These are phyloP conservation scores for Sebastes paucispinis DNA, from an alignment of 2,797 vertebrate species.

Conservation along the genomic window DNA sequence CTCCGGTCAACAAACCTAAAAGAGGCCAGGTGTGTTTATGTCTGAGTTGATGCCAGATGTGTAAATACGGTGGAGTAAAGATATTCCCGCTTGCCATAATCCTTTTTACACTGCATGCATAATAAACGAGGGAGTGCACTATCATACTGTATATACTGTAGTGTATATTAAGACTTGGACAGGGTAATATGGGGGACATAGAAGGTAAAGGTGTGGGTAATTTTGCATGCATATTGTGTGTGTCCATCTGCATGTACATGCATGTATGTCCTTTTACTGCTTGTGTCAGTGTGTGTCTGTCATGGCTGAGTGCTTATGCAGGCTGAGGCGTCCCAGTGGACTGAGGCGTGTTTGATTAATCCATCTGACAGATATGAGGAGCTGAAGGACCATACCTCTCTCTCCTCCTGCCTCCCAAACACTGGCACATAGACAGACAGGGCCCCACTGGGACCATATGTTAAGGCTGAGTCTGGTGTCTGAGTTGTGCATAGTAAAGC, in stretches of 20 bases:
- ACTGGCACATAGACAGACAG: slow-evolving; percentile 33
- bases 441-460: slow-evolving; percentile 41
- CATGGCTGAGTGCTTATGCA: slow-evolving; percentile 56
- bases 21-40: slow-evolving; percentile 37
- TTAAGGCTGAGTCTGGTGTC: slow-evolving; percentile 37
- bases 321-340: slow-evolving; percentile 47
- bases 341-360: slow-evolving; percentile 60
- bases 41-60: slow-evolving; percentile 11
- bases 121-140: neutral
- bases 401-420: slow-evolving; percentile 29
- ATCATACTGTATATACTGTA: neutral
- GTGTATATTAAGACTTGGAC: neutral
- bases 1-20: slow-evolving; percentile 36
- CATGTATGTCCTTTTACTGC: slow-evolving; percentile 11
- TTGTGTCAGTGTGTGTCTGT: slow-evolving; percentile 37
- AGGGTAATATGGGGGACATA: neutral
- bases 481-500: slow-evolving; percentile 13
- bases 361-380: slow-evolving; percentile 66
- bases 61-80: slow-evolving; percentile 9
- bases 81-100: neutral
- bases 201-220: neutral
- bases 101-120: slow-evolving; percentile 1
- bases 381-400: slow-evolving; percentile 30
- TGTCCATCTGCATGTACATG: slow-evolving; percentile 12
- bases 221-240: slow-evolving; percentile 9